phyloP scores from a whole-genome alignment of 2,888 invertebrate genomes.

The Syritta pipiens region DNA sequence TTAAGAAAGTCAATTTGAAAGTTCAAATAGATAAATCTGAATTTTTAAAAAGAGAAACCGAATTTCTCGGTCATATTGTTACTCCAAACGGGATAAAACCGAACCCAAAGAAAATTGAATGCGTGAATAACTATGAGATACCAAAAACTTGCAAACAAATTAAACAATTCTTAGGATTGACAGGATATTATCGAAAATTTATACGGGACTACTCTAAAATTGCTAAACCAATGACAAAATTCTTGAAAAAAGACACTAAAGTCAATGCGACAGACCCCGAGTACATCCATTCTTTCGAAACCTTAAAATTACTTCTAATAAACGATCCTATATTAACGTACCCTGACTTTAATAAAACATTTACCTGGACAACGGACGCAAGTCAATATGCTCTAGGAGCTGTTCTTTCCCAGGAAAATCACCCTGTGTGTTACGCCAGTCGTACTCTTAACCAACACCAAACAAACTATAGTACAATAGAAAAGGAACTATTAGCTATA shows the following conservation, averaged over 20 bases:
- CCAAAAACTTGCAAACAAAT: constrained; percentile 21
- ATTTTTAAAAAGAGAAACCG: constrained; percentile 9
- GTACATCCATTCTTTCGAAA: not conserved
- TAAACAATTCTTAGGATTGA: constrained; percentile 10
- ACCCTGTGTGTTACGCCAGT: constrained; percentile 6
- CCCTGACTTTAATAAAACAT: constrained; percentile 7
- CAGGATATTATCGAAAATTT: constrained; percentile 10
- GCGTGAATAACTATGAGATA: not conserved
- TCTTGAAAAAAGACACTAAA: not conserved
- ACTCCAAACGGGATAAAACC: constrained; percentile 18
- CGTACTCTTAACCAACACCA: constrained; percentile 10
- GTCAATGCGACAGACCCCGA: not conserved
- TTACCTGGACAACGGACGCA: constrained; percentile 27
- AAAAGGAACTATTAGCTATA: constrained; percentile 3
- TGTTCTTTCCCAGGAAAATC: not conserved
- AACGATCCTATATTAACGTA: not conserved
- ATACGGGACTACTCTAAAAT: not conserved
- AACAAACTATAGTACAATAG: not conserved
- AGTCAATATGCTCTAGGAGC: not conserved
- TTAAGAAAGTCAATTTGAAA: constrained; percentile 12
- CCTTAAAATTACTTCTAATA: not conserved
- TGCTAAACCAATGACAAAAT: not conserved
- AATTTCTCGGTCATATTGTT: constrained; percentile 11
- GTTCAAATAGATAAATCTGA: constrained; percentile 17
- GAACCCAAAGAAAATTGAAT: constrained; percentile 13